Conservation (phyloP, 2,888 invertebrate species). For the Lasioglossum vierecki region DNA sequence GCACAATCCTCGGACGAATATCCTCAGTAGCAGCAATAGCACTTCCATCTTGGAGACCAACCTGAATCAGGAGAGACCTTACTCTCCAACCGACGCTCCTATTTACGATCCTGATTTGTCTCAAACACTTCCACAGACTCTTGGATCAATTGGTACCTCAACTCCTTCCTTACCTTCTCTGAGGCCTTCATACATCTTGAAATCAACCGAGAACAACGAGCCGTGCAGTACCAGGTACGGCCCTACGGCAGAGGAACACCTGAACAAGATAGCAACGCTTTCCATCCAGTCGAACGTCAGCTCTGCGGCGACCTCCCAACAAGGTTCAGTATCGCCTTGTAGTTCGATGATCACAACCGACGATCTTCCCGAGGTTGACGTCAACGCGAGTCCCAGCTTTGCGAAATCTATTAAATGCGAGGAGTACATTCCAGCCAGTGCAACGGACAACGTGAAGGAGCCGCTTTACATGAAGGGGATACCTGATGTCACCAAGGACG, state of each 20-base stretch:
- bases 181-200: constrained; percentile 12
- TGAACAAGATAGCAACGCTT: constrained; percentile 19
- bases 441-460: constrained; percentile 57
- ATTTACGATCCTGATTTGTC: constrained; percentile 73
- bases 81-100: constrained; percentile 77
- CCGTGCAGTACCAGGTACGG: constrained; percentile 8
- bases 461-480: constrained; percentile 76
- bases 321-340: constrained; percentile 40
- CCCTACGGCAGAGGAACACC: background rate
- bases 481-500: constrained; percentile 73
- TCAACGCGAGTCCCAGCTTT: constrained; percentile 68
- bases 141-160: constrained; percentile 28
- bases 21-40: constrained; percentile 5
- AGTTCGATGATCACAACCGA: constrained; percentile 65
- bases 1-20: constrained; percentile 22
- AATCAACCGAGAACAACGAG: constrained; percentile 18
- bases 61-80: constrained; percentile 69
- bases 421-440: constrained; percentile 45
- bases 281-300: background rate
- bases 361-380: constrained; percentile 73
- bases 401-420: constrained; percentile 12
- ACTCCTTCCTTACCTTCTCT: constrained; percentile 23
- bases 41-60: constrained; percentile 24
- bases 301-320: constrained; percentile 31
- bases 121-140: constrained; percentile 44